These are phyloP conservation scores for Plecotus auritus DNA, from an alignment of 2,113 vertebrate species.

Conservation along the genomic window DNA sequence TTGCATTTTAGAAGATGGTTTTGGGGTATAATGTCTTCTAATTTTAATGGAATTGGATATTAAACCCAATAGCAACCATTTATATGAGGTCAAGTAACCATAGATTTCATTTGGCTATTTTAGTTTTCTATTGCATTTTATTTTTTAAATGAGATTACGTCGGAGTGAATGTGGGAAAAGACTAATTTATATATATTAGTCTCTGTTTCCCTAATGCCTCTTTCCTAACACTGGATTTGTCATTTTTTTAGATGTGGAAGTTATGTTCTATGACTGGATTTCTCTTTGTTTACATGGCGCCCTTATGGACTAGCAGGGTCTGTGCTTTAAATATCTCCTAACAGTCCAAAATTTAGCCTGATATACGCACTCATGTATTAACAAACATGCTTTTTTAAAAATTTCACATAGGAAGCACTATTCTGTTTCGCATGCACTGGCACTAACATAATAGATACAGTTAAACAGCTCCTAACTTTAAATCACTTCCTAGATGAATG, in stretches of 20 bases:
- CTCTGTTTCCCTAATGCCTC: neutral
- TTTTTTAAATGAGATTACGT: neutral
- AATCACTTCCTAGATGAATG: conserved; percentile 27
- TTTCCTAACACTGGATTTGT: conserved; percentile 68
- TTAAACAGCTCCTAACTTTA: conserved; percentile 35
- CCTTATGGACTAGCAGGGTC: conserved; percentile 72
- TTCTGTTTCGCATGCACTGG: conserved; percentile 46
- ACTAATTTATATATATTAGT: neutral
- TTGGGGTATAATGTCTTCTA: neutral
- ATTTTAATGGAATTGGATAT: neutral
- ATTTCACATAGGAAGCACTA: conserved; percentile 14
- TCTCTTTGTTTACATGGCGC: conserved; percentile 69
- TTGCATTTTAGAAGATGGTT: neutral
- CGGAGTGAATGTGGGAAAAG: neutral
- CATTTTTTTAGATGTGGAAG: conserved; percentile 74
- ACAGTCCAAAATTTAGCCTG: conserved; percentile 59
- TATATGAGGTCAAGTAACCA: neutral
- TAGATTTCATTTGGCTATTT: neutral
- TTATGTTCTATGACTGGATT: conserved; percentile 68
- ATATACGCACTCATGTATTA: conserved; percentile 47
- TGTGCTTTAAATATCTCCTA: conserved; percentile 72
- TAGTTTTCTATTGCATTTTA: neutral
- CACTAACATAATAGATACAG: conserved; percentile 34
- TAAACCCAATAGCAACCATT: neutral
- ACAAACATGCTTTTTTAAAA: conserved; percentile 19